These are phyloP conservation scores for Drosophila suboccidentalis DNA, from an alignment of 2,888 invertebrate species.

Conservation along the genomic window DNA sequence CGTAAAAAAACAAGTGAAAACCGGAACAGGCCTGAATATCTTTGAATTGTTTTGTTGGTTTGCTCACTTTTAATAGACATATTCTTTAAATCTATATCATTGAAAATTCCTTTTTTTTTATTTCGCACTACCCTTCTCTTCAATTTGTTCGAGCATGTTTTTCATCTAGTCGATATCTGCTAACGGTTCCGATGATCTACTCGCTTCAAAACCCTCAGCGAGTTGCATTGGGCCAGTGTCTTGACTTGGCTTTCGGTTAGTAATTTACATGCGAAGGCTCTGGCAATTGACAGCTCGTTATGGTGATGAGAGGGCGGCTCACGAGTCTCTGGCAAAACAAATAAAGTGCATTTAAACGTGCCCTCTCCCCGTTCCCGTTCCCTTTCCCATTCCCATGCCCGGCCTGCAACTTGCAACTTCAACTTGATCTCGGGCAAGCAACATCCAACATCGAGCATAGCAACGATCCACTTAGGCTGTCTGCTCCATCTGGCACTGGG, in stretches of 20 bases:
- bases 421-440: conserved; percentile 17
- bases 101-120: no score
- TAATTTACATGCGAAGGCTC: conserved; percentile 61
- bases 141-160: neutral
- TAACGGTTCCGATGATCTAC: conserved; percentile 5
- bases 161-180: conserved; percentile 9
- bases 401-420: conserved; percentile 5
- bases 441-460: conserved; percentile 19
- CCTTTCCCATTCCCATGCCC: no score
- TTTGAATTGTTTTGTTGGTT: no score
- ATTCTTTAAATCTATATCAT: no score
- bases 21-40: no score
- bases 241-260: conserved; percentile 27
- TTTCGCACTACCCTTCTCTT: neutral
- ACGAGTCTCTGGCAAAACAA: conserved; percentile 54
- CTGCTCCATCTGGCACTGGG: conserved; percentile 53
- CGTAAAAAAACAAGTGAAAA: no score
- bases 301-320: conserved; percentile 60
- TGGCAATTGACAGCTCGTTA: conserved; percentile 64
- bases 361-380: conserved; percentile 29
- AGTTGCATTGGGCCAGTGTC: conserved; percentile 13
- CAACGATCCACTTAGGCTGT: conserved; percentile 81
- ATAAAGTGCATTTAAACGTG: conserved; percentile 70
- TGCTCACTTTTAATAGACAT: no score
- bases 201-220: neutral